These are phyloP conservation scores for Hexactinellida sp. DNA, from an alignment of 37 sponge, comb jelly and placozoan genomes.

Conservation along the genomic window DNA sequence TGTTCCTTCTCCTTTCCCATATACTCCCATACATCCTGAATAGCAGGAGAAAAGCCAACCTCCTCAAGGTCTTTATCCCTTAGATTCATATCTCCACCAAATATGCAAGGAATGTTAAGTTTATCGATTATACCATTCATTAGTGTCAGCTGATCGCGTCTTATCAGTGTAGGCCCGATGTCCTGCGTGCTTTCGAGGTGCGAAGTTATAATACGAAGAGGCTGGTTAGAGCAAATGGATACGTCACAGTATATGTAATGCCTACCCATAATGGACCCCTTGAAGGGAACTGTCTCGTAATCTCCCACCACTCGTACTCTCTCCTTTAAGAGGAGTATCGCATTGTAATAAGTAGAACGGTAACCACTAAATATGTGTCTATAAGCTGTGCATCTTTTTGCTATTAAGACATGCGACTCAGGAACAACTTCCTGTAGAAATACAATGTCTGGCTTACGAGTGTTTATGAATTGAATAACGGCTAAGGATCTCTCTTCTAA, in stretches of 20 bases:
- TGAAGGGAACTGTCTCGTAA: slow-evolving; percentile 19
- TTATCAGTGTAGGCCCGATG: not conserved
- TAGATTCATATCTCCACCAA: slow-evolving; percentile 67
- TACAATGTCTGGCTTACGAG: slow-evolving; percentile 34
- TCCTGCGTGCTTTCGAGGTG: slow-evolving; percentile 64
- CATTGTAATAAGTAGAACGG: slow-evolving; percentile 28
- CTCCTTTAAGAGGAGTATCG: slow-evolving; percentile 32
- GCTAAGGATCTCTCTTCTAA: slow-evolving; percentile 21
- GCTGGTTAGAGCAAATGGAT: not conserved
- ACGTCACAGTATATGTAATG: slow-evolving; percentile 34
- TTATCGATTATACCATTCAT: not conserved
- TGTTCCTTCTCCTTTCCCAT: slow-evolving; percentile 27
- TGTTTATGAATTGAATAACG: slow-evolving; percentile 27
- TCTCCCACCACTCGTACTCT: not conserved
- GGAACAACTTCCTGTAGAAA: slow-evolving; percentile 60
- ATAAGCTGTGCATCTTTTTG: slow-evolving; percentile 13
- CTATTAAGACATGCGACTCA: not conserved
- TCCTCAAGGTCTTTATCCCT: slow-evolving; percentile 42
- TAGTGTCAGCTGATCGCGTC: not conserved
- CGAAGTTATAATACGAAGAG: slow-evolving; percentile 34
- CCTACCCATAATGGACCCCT: slow-evolving; percentile 37
- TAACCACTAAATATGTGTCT: slow-evolving; percentile 4
- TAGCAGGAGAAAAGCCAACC: slow-evolving; percentile 27
- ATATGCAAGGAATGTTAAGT: slow-evolving; percentile 26
- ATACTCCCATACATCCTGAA: slow-evolving; percentile 57